Conservation (phyloP, 2,888 invertebrate species). For the Polyploca ridens region DNA sequence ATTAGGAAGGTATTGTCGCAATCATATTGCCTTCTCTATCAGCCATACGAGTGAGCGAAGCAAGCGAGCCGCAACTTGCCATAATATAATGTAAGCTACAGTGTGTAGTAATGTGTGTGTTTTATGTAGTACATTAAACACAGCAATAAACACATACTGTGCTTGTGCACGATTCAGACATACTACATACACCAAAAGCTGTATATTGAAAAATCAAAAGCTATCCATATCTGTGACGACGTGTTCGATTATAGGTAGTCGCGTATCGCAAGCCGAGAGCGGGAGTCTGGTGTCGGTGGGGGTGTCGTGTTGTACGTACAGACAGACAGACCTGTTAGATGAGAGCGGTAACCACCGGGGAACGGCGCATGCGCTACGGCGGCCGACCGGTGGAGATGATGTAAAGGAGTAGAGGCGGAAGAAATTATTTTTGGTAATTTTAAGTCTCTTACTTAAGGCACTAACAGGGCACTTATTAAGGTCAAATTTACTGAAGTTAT, state of each 20-base stretch:
- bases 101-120: too few relatives aligned
- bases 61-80: too few relatives aligned
- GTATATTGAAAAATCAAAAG: neutral
- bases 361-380: neutral
- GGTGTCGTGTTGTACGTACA: neutral
- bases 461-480: too few relatives aligned
- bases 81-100: too few relatives aligned
- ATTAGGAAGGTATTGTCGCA: too few relatives aligned
- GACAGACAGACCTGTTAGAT: conserved; percentile 7
- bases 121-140: too few relatives aligned
- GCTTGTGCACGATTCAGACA: too few relatives aligned
- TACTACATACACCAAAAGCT: neutral
- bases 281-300: neutral
- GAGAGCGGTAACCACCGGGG: neutral
- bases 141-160: too few relatives aligned
- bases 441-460: too few relatives aligned
- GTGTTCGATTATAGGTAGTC: neutral
- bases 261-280: neutral
- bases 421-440: neutral
- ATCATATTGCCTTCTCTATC: too few relatives aligned
- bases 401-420: neutral
- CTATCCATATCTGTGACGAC: neutral
- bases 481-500: too few relatives aligned
- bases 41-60: too few relatives aligned
- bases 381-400: neutral